Base-by-base conservation (phyloP, 64 coral and sea anemone genomes). In the Montipora efflorescens region DNA sequence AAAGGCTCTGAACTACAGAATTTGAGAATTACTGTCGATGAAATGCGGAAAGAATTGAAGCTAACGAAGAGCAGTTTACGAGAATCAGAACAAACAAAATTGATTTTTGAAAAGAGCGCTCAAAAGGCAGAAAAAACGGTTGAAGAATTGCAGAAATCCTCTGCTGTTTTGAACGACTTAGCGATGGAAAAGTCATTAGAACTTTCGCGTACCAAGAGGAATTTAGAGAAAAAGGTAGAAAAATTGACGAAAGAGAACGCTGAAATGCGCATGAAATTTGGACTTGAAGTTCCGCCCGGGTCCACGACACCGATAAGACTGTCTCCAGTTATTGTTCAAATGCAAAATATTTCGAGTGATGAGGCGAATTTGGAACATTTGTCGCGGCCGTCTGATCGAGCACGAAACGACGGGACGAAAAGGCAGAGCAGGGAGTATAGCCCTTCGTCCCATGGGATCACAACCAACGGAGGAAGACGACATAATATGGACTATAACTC, bases 121-220 rank as follows among this genome's bases (percentile, higher is more conserved):
- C 19, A 78, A 53, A 87, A 85, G 6, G 95, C 88, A 20, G 86
- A 89, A 21, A 88, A 94, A 45, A 77, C 57, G 15, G 72, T 93
- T 10, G 77, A 92, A 52, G 81, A 91, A 21, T 46, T 99, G 45
- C 18, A 82, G 43, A 93, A 88, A 23, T 90, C 87, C 23, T 94
- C 87, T 87, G 97, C 97, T 47, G 81, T 58, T 69, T 85, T 90
- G 3, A 99, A 88, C 67, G 97, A 99, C 72, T 85, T 99, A 77
- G 97, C 95, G 4, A 99, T 99, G 97, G 97, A 99, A 51, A 99
- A 96, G 36, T 83, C 97, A 1, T 76, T 96, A 18, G 97, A 99
- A 59, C 78, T 99, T 51, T 99, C 97, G n/a, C 92, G 93, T 10
- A 92, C 86, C 1, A 94, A 85, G 81, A 87, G 92, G 75, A 89